Percentiles rank a stretch among this genome's conserved stretches.
Conservation (phyloP, 2,113 vertebrate genomes). For the Xyliphius kryptos region DNA sequence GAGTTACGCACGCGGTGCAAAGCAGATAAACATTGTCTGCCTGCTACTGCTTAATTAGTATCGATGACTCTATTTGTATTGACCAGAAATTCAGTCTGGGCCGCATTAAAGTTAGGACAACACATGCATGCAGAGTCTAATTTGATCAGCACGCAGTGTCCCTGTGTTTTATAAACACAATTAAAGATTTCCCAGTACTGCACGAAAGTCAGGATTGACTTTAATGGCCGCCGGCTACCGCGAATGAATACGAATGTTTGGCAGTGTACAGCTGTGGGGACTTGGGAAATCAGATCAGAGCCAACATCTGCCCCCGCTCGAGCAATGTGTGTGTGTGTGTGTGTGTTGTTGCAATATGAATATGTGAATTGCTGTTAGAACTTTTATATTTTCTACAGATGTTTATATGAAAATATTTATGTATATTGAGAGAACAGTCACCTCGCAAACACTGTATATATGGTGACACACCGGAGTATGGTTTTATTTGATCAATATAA, state of each 20-base stretch:
- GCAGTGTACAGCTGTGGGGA: not conserved
- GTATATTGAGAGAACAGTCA: not conserved
- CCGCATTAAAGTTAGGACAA: slow-evolving; percentile 19
- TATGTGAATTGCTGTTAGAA: not conserved
- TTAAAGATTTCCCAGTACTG: slow-evolving; percentile 19
- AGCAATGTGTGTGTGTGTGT: not conserved
- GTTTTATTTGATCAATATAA: no score
- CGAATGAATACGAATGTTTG: slow-evolving; percentile 28
- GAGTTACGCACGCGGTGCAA: not conserved
- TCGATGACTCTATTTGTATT: slow-evolving; percentile 27
- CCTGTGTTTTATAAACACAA: slow-evolving; percentile 24
- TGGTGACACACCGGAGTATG: no score
- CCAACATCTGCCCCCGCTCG: not conserved
- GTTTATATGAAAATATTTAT: not conserved
- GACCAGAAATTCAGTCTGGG: slow-evolving; percentile 32
- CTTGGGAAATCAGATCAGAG: slow-evolving; percentile 13
- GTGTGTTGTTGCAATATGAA: not conserved
- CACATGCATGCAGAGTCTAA: slow-evolving; percentile 21
- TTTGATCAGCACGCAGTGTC: slow-evolving; percentile 23
- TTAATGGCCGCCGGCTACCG: slow-evolving; percentile 22
- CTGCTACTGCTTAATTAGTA: slow-evolving; percentile 22
- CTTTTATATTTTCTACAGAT: not conserved
- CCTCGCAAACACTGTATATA: no score
- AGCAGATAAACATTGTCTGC: not conserved
- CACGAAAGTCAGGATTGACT: slow-evolving; percentile 20